These are phyloP conservation scores for Erpornis zantholeuca DNA, from an alignment of 2,113 vertebrate genomes.

Conservation along the genomic window DNA sequence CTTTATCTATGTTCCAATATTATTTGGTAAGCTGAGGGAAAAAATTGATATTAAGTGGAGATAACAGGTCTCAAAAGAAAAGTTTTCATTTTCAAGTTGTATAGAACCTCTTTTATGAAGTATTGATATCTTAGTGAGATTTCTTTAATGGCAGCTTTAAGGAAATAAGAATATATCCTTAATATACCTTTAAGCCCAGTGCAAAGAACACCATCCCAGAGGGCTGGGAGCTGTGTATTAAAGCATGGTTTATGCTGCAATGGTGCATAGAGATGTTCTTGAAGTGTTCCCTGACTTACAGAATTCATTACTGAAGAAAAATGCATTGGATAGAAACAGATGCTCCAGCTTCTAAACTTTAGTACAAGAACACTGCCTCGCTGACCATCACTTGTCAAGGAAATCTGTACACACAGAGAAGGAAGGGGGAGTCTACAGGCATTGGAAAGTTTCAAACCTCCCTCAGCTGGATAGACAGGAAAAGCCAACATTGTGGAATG, in stretches of 20 bases:
- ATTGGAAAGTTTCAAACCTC: background rate
- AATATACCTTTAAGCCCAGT: background rate
- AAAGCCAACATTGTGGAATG: background rate
- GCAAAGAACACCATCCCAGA: background rate
- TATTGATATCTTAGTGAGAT: background rate
- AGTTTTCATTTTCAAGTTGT: background rate
- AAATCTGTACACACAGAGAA: background rate
- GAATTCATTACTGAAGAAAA: background rate
- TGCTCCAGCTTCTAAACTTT: background rate
- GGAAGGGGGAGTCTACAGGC: fast-evolving
- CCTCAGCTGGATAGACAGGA: background rate
- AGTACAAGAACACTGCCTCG: background rate
- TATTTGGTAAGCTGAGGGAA: background rate
- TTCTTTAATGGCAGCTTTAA: background rate
- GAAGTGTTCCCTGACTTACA: background rate
- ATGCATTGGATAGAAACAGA: background rate
- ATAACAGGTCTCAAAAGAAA: background rate
- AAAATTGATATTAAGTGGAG: background rate
- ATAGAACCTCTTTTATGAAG: background rate
- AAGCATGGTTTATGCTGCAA: background rate
- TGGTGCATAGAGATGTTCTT: background rate
- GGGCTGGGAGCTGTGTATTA: background rate
- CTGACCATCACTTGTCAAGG: background rate
- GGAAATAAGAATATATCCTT: background rate
- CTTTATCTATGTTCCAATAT: background rate